Conservation (phyloP, 1,140 invertebrate genomes). For the Piezodorus guildinii region DNA sequence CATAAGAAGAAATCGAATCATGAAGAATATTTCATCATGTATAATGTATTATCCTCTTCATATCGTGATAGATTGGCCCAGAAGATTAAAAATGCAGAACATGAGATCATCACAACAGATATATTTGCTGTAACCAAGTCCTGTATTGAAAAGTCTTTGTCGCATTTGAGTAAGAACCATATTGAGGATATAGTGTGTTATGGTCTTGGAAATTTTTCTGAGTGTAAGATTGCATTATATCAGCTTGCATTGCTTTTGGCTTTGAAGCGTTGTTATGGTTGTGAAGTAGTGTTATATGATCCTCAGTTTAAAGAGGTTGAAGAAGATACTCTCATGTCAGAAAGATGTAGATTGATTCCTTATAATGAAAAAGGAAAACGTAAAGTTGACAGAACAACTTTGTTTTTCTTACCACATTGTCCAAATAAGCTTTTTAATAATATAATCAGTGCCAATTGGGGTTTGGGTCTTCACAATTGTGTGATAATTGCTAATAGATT, state of each 20-base stretch:
- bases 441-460: neutral
- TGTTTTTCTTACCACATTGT: neutral
- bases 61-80: neutral
- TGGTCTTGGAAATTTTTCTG: neutral
- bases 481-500: neutral
- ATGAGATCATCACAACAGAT: neutral
- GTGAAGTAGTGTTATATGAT: neutral
- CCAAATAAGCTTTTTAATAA: neutral
- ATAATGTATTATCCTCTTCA: neutral
- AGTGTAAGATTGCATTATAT: neutral
- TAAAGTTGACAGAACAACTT: neutral
- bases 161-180: neutral
- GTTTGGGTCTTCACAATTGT: neutral
- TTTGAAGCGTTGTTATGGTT: neutral
- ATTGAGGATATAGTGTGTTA: neutral
- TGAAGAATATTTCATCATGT: neutral
- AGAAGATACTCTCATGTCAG: neutral
- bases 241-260: neutral
- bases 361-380: constrained; percentile 1
- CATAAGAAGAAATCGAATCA: neutral
- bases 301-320: neutral
- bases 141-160: neutral
- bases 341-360: neutral
- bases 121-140: neutral
- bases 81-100: neutral